Conservation (phyloP, 2,113 vertebrate genomes). For the Embiotoca jacksoni region DNA sequence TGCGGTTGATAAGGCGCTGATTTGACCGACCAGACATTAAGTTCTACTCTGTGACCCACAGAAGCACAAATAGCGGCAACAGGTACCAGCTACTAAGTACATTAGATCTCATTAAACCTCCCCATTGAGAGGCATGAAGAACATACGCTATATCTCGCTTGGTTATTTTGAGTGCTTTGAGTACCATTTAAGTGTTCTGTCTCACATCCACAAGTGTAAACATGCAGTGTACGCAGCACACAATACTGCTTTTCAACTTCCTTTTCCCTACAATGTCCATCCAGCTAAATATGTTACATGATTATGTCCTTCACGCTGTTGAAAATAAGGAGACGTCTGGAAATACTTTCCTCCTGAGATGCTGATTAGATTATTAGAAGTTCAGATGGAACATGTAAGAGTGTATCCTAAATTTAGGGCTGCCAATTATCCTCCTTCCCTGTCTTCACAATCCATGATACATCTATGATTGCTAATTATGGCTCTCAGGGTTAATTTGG, state of each 20-base stretch:
- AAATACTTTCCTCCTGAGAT: slow-evolving; percentile 29
- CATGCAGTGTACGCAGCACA: not conserved
- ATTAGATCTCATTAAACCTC: slow-evolving; percentile 52
- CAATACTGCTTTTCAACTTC: not conserved
- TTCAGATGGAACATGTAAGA: slow-evolving; percentile 37
- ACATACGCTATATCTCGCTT: slow-evolving; percentile 24
- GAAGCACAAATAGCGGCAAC: slow-evolving; percentile 34
- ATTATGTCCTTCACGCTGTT: not conserved
- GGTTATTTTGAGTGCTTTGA: slow-evolving; percentile 48
- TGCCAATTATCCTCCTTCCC: slow-evolving; percentile 28
- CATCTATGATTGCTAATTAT: slow-evolving; percentile 65
- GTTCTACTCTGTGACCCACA: not conserved
- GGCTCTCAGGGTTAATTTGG: slow-evolving; percentile 68
- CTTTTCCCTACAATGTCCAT: not conserved
- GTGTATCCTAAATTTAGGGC: slow-evolving; percentile 35
- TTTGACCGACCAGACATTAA: not conserved
- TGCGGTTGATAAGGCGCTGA: not conserved
- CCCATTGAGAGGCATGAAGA: slow-evolving; percentile 18
- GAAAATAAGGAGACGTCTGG: not conserved
- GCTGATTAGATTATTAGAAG: slow-evolving; percentile 29
- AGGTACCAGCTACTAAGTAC: slow-evolving; percentile 40
- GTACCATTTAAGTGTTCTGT: slow-evolving; percentile 16
- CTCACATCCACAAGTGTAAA: slow-evolving; percentile 1
- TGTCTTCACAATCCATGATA: slow-evolving; percentile 19
- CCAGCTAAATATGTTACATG: not conserved